Base-by-base conservation (phyloP, 2,797 vertebrate species). In the Galago senegalensis region DNA sequence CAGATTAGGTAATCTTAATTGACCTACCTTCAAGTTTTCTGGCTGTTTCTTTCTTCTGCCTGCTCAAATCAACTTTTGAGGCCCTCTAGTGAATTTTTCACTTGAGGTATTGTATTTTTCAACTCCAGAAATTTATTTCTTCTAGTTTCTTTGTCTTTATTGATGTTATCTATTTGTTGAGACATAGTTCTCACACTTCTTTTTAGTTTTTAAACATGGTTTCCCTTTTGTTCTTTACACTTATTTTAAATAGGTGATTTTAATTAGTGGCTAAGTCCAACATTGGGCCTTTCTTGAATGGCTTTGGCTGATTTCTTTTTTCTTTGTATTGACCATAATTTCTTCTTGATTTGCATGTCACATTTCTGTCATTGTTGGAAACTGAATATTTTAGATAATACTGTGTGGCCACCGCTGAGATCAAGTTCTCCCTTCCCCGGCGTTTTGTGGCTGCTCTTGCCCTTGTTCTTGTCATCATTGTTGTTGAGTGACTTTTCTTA, bases 11-110 rank as follows among this genome's bases (percentile, higher is more conserved):
- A 20, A 13, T 4, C 27, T 72, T 49, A 3, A 2, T 0, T 23
- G 17, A 3, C 70, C 31, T 13, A 3, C 1, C 37, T 23, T 29
- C 17, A 0, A 0, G 29, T 34, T 79, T 65, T 6, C 12, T 6
- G 3, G 31, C 61, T 65, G 61, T 5, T 13, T 11, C 20, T 25
- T 31, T 40, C 1, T 75, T 56, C 75, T 56, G 34, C 8, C 7
- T 46, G 2, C 53, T 46, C 29, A 2, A 21, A 1, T 10, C 5
- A 6, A 12, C n/a, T 12, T 0, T 5, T 0, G 17, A 13, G 27
- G 21, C n/a, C 40, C 58, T 34, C 69, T 29, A 2, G 58, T 9
- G 31, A 67, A 23, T 4, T 17, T 72, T 70, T 17, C 2, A 3
- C 11, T 9, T 16, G 37, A 14, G 29, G 5, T 8, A 0, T 7